phyloP scores from a whole-genome alignment of 2,797 vertebrate species.

The Dendrocincla fuliginosa region DNA sequence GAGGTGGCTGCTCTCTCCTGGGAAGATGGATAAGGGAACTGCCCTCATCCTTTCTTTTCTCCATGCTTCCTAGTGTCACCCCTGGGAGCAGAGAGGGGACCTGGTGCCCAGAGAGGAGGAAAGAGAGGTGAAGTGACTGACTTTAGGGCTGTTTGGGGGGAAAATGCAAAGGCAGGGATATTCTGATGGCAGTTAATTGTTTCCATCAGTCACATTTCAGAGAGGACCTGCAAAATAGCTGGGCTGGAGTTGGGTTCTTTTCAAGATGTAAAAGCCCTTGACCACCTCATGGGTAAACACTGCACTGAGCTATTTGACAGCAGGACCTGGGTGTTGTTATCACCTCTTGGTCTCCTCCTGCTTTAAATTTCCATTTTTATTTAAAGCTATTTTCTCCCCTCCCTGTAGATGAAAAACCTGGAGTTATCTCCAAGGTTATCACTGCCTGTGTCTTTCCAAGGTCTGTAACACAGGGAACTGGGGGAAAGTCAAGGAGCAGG shows the following conservation, averaged over 20 bases:
- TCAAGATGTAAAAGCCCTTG: not conserved
- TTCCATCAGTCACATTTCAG: not conserved
- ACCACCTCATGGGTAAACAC: not conserved
- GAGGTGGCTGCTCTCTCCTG: not conserved
- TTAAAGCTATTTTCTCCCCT: slow-evolving; percentile 33
- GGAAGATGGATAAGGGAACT: not conserved
- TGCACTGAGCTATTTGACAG: not conserved
- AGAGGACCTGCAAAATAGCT: not conserved
- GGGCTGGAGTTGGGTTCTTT: not conserved
- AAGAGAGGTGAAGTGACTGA: not conserved
- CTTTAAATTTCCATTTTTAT: slow-evolving; percentile 38
- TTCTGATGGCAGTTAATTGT: not conserved
- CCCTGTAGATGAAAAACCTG: not conserved
- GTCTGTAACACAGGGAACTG: not conserved
- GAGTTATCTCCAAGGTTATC: slow-evolving; percentile 23
- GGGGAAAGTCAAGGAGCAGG: not conserved
- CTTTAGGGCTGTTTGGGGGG: not conserved
- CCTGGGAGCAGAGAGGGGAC: not conserved
- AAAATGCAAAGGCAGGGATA: not conserved
- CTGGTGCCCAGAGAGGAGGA: not conserved
- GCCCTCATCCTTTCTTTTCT: not conserved
- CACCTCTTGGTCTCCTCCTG: not conserved
- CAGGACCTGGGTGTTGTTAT: slow-evolving; percentile 5
- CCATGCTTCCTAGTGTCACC: not conserved
- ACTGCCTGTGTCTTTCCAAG: not conserved